Evolutionary conservation across 2,888 invertebrate species (phyloP).

Genomic region (Deilephila elpenor): DNA sequence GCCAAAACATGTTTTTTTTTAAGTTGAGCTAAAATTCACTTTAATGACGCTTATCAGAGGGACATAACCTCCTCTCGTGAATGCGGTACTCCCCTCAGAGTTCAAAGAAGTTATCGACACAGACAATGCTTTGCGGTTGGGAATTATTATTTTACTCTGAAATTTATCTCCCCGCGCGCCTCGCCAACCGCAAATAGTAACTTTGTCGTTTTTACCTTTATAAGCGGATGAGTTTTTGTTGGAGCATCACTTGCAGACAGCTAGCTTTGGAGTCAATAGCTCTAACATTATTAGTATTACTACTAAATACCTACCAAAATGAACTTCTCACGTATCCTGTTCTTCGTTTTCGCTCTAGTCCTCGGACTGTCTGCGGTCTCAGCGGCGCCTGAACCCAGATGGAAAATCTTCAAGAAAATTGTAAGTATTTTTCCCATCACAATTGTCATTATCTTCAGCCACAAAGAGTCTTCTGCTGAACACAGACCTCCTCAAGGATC

Average conservation of each 20-base stretch:
- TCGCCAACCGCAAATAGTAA: neutral
- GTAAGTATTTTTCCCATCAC: conserved; percentile 49
- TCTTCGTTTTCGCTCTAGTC: conserved; percentile 58
- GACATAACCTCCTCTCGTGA: neutral
- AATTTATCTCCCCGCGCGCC: neutral
- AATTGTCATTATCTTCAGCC: too few species aligned
- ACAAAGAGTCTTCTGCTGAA: too few species aligned
- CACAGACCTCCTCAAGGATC: too few species aligned
- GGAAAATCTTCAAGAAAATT: conserved; percentile 66
- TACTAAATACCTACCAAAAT: conserved; percentile 40
- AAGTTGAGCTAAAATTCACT: neutral
- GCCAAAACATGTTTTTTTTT: neutral
- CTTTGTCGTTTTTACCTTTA: neutral
- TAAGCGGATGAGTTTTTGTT: neutral
- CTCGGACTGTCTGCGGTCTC: conserved; percentile 53
- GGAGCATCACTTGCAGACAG: conserved; percentile 2
- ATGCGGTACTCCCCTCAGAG: conserved; percentile 1
- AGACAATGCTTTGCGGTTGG: neutral
- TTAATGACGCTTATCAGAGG: conserved; percentile 1
- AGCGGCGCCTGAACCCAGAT: conserved; percentile 58
- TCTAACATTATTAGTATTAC: neutral
- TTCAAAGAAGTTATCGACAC: conserved; percentile 4
- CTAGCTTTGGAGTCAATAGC: neutral
- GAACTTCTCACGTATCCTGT: conserved; percentile 58
- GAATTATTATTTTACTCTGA: neutral